A percentile compares a stretch with the other conserved stretches of the same genome.
phyloP scores from a whole-genome alignment of 2,797 vertebrate species.

The Urophycis tenuis region DNA sequence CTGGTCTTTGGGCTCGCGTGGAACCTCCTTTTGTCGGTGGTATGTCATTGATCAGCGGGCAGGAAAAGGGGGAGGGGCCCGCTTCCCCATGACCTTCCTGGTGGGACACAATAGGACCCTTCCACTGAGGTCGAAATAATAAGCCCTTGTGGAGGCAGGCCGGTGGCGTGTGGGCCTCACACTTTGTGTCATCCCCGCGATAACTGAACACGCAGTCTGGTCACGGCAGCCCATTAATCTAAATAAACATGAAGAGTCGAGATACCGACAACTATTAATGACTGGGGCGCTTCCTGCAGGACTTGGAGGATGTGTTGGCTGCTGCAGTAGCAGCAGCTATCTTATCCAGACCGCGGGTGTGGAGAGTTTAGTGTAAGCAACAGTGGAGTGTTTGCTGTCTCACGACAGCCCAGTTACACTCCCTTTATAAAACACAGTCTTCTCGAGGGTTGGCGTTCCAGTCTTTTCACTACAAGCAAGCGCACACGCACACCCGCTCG shows the following conservation, averaged over 20 bases:
- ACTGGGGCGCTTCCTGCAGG: neutral
- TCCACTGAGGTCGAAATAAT: neutral
- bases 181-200: too few species aligned
- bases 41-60: too few species aligned
- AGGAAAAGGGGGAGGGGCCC: neutral
- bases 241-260: neutral
- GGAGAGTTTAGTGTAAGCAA: too few species aligned
- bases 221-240: neutral
- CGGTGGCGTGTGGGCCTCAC: too few species aligned
- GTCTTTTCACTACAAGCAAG: too few species aligned
- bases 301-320: neutral
- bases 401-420: neutral
- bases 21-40: neutral
- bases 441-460: neutral
- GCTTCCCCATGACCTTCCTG: neutral
- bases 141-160: neutral
- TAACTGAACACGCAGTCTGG: neutral
- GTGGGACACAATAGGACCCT: neutral
- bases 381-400: too few species aligned
- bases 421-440: neutral
- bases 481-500: neutral
- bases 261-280: neutral
- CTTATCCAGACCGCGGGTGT: neutral
- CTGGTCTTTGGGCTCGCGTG: too few species aligned
- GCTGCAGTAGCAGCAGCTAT: neutral